Evolutionary conservation across 2,888 invertebrate species (phyloP).

Genomic region (Troides aeacus): DNA sequence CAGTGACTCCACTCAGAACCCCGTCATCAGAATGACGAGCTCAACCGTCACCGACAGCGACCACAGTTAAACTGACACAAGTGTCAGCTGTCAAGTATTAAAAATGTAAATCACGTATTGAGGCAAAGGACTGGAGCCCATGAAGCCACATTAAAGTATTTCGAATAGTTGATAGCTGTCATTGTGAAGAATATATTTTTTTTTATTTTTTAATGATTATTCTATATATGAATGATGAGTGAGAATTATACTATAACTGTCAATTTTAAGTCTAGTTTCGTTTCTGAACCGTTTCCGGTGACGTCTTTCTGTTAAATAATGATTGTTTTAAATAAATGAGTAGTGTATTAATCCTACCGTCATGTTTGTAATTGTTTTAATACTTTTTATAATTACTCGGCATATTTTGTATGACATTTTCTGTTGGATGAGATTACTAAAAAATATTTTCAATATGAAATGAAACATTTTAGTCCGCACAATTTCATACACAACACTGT

Average conservation of each 20-base stretch:
- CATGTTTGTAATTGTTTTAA: not conserved
- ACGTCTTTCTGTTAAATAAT: not conserved
- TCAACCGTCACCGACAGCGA: slow-evolving; percentile 72
- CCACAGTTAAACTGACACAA: slow-evolving; percentile 54
- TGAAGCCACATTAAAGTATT: not conserved
- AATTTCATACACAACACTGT: too few relatives aligned
- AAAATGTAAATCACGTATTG: not conserved
- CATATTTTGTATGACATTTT: too few relatives aligned
- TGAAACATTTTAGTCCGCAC: too few relatives aligned
- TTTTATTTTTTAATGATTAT: not conserved
- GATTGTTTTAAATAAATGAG: slow-evolving; percentile 5
- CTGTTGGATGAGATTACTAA: too few relatives aligned
- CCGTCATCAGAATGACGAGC: slow-evolving; percentile 73
- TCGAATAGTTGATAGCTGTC: not conserved
- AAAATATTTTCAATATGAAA: too few relatives aligned
- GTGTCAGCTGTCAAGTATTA: slow-evolving; percentile 4
- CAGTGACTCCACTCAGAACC: slow-evolving; percentile 71
- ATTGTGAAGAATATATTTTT: not conserved
- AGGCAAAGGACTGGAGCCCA: not conserved
- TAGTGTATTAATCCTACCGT: not conserved
- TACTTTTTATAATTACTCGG: too few relatives aligned
- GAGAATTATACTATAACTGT: slow-evolving; percentile 17
- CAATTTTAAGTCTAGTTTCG: slow-evolving; percentile 8
- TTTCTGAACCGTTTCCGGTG: not conserved
- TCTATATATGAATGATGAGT: not conserved